These are phyloP conservation scores for Clistopyga incitator DNA, from an alignment of 2,888 invertebrate species.

Conservation along the genomic window DNA sequence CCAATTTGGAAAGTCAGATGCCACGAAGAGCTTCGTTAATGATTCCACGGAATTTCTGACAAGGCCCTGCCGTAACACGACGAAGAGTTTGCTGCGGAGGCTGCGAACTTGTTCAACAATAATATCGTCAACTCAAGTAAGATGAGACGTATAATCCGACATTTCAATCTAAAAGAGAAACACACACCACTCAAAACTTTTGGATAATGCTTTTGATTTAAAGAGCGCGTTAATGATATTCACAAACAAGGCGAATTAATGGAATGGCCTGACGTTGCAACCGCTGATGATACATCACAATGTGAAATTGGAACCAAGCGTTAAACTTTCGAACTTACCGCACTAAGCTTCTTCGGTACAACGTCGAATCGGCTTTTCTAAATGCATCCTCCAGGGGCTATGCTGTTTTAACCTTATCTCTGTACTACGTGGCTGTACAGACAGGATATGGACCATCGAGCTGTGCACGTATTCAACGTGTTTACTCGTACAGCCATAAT, in stretches of 20 bases:
- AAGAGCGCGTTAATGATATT: background rate
- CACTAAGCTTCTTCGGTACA: background rate
- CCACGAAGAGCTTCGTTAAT: background rate
- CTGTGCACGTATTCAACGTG: background rate
- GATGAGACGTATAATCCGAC: slow-evolving; percentile 15
- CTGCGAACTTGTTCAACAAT: slow-evolving; percentile 36
- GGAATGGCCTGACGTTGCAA: background rate
- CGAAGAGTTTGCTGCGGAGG: slow-evolving; percentile 12
- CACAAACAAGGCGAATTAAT: background rate
- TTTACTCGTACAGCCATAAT: slow-evolving; percentile 9
- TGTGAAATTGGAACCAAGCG: background rate
- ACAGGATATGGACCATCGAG: background rate
- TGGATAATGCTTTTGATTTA: background rate
- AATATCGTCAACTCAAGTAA: slow-evolving; percentile 34
- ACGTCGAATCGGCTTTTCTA: background rate
- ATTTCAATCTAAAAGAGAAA: slow-evolving; percentile 11
- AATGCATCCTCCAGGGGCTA: background rate
- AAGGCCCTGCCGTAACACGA: slow-evolving; percentile 17
- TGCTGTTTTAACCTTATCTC: background rate
- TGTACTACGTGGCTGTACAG: background rate
- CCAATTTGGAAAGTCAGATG: background rate
- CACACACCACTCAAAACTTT: slow-evolving; percentile 17
- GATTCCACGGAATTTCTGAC: slow-evolving; percentile 17
- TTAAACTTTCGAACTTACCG: background rate
- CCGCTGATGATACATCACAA: slow-evolving; percentile 2